Conservation (phyloP, 30 jellyfish, hydroid and myxozoan species). For the Mastigias papua region DNA sequence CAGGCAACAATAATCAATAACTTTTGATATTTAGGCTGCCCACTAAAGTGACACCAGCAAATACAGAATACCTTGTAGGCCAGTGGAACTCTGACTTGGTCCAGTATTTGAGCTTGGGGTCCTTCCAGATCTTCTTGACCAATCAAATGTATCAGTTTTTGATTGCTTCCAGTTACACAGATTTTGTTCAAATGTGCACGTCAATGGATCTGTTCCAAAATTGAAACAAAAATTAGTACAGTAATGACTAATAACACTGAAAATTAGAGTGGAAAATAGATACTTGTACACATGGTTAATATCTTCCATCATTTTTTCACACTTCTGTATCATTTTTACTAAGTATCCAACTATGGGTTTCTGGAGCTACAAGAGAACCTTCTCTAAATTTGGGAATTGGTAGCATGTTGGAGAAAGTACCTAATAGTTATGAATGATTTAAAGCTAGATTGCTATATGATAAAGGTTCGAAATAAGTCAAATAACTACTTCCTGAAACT, state of each 20-base stretch:
- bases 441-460: too few relatives aligned
- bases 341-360: too few relatives aligned
- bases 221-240: neutral
- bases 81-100: constrained; percentile 54
- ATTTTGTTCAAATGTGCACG: constrained; percentile 40
- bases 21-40: neutral
- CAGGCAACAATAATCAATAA: neutral
- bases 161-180: constrained; percentile 73
- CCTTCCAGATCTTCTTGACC: constrained; percentile 58
- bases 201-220: constrained; percentile 28
- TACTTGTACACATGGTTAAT: too few relatives aligned
- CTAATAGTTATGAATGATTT: too few relatives aligned
- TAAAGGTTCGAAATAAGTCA: too few relatives aligned
- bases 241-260: neutral
- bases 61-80: constrained; percentile 11
- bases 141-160: constrained; percentile 49
- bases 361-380: too few relatives aligned
- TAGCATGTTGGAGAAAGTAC: too few relatives aligned
- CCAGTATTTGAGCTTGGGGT: constrained; percentile 66
- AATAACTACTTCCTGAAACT: too few relatives aligned
- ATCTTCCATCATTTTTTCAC: too few relatives aligned
- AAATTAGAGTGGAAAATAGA: too few relatives aligned
- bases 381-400: too few relatives aligned
- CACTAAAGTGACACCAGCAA: neutral
- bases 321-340: too few relatives aligned